These are phyloP conservation scores for Drosophila kikkawai DNA, from an alignment of 1,140 invertebrate genomes.

Conservation along the genomic window DNA sequence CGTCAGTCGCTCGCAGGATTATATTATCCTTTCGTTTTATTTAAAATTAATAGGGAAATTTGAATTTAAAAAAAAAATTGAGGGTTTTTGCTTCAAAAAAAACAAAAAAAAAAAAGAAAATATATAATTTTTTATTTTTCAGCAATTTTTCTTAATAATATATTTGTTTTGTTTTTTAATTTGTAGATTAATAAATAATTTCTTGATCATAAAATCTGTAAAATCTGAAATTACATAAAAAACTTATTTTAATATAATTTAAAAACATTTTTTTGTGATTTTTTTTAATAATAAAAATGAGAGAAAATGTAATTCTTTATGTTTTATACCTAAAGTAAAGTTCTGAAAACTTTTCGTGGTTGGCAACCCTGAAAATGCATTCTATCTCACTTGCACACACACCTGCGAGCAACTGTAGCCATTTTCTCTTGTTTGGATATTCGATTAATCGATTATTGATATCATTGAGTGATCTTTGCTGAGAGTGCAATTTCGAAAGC, in stretches of 20 bases:
- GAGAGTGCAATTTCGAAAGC: constrained; percentile 53
- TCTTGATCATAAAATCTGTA: neutral
- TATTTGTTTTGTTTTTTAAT: neutral
- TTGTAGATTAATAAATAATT: neutral
- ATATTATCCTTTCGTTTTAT: too few species aligned
- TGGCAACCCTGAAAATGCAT: neutral
- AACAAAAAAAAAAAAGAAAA: neutral
- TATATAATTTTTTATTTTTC: neutral
- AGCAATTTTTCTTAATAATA: neutral
- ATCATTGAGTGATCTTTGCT: constrained; percentile 20
- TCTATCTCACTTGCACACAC: neutral
- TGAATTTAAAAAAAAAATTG: neutral
- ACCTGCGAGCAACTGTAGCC: constrained; percentile 27
- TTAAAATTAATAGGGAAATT: neutral
- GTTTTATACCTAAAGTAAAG: neutral
- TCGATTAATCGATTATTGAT: constrained; percentile 21
- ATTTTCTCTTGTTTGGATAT: neutral
- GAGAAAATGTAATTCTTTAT: neutral
- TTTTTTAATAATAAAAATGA: too few species aligned
- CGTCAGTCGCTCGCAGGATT: constrained; percentile 28
- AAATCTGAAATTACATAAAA: neutral
- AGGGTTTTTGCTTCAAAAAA: neutral
- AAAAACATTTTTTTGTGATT: too few species aligned
- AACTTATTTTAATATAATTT: neutral
- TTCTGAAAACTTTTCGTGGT: neutral